Evolutionary conservation across 2,113 vertebrate species (phyloP).

Genomic region (Barbus barbus): DNA sequence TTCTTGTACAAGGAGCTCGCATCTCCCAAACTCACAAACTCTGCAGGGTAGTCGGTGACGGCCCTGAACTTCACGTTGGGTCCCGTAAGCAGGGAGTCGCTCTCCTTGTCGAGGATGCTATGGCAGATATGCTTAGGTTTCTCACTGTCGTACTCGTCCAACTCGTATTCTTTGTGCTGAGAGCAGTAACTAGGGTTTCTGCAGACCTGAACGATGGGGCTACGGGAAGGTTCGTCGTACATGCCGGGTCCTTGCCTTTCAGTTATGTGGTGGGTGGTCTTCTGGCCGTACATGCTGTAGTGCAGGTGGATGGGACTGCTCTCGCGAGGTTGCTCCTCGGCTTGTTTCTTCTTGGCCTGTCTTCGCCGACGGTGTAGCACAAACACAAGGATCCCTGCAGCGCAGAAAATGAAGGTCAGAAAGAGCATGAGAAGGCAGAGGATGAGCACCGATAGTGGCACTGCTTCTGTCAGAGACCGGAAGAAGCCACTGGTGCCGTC

Average conservation of each 20-base stretch:
- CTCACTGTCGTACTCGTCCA: constrained; percentile 77
- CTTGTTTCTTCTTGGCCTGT: constrained; percentile 85
- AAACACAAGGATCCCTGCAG: constrained; percentile 90
- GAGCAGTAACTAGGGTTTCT: constrained; percentile 89
- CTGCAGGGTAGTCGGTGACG: constrained; percentile 77
- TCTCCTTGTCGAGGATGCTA: constrained; percentile 87
- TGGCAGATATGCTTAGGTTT: constrained; percentile 81
- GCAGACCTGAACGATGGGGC: constrained; percentile 90
- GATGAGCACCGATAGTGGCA: constrained; percentile 96
- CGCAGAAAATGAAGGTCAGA: constrained; percentile 90
- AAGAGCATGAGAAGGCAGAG: constrained; percentile 89
- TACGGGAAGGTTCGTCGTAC: constrained; percentile 85
- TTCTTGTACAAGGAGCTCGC: constrained; percentile 90
- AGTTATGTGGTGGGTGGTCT: constrained; percentile 90
- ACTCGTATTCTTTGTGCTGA: constrained; percentile 81
- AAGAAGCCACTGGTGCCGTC: constrained; percentile 72
- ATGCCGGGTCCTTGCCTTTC: constrained; percentile 80
- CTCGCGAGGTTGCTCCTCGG: constrained; percentile 84
- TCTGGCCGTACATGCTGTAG: constrained; percentile 97
- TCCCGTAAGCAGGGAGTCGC: constrained; percentile 71
- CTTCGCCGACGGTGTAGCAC: constrained; percentile 86
- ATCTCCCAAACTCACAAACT: constrained; percentile 88
- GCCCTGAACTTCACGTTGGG: constrained; percentile 81
- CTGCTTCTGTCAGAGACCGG: constrained; percentile 81
- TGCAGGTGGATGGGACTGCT: constrained; percentile 91